Evolutionary conservation across 2,113 vertebrate genomes (phyloP).

Genomic region (Vidua chalybeata): DNA sequence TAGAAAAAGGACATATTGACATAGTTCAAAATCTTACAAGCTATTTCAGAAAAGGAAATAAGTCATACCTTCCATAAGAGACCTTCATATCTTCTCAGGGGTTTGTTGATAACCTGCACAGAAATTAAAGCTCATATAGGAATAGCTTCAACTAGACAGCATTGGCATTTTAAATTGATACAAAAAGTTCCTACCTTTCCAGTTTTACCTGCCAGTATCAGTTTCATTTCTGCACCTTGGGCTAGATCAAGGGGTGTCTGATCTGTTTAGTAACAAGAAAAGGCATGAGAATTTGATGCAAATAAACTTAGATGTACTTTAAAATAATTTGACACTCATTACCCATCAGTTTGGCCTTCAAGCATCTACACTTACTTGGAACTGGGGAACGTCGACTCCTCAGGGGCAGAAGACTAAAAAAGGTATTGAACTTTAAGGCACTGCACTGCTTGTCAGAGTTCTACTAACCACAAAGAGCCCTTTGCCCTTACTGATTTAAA

Average conservation of each 20-base stretch:
- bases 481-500: neutral
- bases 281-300: neutral
- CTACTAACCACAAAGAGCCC: neutral
- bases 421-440: neutral
- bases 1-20: neutral
- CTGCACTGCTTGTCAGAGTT: neutral
- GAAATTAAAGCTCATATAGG: constrained; percentile 11
- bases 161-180: neutral
- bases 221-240: constrained; percentile 82
- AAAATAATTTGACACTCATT: neutral
- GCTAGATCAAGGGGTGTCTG: constrained; percentile 86
- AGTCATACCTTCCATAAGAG: constrained; percentile 87
- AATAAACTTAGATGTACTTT: neutral
- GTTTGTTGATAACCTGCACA: constrained; percentile 73
- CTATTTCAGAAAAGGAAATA: neutral
- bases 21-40: neutral
- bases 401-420: neutral
- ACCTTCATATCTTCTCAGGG: constrained; percentile 83
- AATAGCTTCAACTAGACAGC: neutral
- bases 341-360: neutral
- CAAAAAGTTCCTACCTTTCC: constrained; percentile 75
- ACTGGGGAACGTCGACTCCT: neutral
- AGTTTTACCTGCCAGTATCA: constrained; percentile 77
- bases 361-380: neutral
- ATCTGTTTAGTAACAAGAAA: constrained; percentile 69